phyloP scores from a whole-genome alignment of 2,888 invertebrate genomes.

The Drosophila parthenogenetica region DNA sequence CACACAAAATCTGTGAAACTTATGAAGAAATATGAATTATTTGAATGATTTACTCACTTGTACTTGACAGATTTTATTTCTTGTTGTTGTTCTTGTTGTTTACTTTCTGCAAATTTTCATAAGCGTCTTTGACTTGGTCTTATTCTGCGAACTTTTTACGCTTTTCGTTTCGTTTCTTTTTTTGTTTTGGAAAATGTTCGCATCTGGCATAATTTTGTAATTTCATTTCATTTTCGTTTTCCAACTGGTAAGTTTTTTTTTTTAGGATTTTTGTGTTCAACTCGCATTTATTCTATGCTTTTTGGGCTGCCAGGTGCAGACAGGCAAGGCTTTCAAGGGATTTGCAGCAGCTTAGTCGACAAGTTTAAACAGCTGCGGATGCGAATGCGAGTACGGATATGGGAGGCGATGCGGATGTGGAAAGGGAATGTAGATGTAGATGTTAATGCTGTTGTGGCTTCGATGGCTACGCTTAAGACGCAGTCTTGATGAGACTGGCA shows the following conservation, averaged over 20 bases:
- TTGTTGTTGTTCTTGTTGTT: constrained; percentile 24
- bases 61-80: constrained; percentile 34
- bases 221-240: constrained; percentile 65
- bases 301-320: constrained; percentile 67
- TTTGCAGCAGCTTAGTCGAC: constrained; percentile 71
- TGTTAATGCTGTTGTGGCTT: neutral
- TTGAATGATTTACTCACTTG: constrained; percentile 14
- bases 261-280: constrained; percentile 26
- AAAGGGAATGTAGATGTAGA: neutral
- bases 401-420: neutral
- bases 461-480: neutral
- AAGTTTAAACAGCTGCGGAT: constrained; percentile 70
- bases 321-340: constrained; percentile 69
- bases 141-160: constrained; percentile 20
- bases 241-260: constrained; percentile 14
- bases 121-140: constrained; percentile 54
- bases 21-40: constrained; percentile 14
- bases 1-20: neutral
- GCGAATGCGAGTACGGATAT: constrained; percentile 19
- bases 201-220: constrained; percentile 79
- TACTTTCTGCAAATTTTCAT: constrained; percentile 51
- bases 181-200: constrained; percentile 39
- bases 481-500: constrained; percentile 27
- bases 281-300: constrained; percentile 34
- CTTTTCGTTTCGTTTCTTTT: neutral